Evolutionary conservation across 2,797 vertebrate genomes (phyloP), one percentile per base, ranked within the genome.

Genomic region (Hippopotamyrus pictus): DNA sequence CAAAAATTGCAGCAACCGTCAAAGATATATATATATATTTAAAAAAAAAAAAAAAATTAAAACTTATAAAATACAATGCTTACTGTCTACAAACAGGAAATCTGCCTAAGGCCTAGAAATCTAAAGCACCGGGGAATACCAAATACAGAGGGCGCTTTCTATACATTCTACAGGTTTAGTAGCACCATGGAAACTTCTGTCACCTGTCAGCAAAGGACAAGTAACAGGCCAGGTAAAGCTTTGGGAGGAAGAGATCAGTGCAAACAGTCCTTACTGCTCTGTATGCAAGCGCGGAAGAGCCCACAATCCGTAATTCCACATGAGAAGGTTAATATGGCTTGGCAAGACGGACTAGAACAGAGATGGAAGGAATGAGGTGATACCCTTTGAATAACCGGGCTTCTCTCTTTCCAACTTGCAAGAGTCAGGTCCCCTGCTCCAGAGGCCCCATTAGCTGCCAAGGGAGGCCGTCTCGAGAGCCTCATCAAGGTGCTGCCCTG

Each of bases 101-200:
- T 92, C 95, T 92, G 93, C 93, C 94, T 93, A 94, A 92, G 94
- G 94, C 91, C 95, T 96, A 96, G 94, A 95, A 95, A 93, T 94
- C 95, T 95, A 96, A 93, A 94, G 95, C 93, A 96, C 94, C 92
- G 92, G 92, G 91, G 92, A 95, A 92, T 92, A 93, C 69, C 89
- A 88, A 79, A 90, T 89, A 94, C 93, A 95, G 92, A 89, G 90
- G 92, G 92, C 50, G 89, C 53, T 94, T 89, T 91, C 91, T 92
- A 91, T 94, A 96, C 96, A 94, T 96, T 93, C 94, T 95, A 96
- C 92, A 95, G 92, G 95, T 95, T 94, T 93, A 94, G 96, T 96
- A 97, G 97, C 97, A 97, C 96, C 97, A 96, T 93, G 94, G 95
- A 96, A 96, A 95, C 95, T 95, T 94, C 91, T 92, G 94, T 93